Evolutionary conservation across 2,113 vertebrate genomes (phyloP).

Genomic region (Lamprotornis superbus): DNA sequence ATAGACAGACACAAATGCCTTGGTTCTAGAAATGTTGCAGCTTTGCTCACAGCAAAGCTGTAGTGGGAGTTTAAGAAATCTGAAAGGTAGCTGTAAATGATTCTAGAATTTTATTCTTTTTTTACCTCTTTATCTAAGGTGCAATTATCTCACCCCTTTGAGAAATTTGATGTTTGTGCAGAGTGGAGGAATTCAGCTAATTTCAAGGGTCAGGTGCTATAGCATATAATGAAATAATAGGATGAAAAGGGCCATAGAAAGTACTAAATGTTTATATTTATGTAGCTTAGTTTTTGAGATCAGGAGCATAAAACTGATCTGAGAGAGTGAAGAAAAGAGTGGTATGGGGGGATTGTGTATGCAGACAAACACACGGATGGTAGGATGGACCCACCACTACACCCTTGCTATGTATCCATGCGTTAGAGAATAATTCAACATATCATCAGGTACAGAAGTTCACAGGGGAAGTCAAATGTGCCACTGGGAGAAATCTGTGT

Average conservation of each 20-base stretch:
- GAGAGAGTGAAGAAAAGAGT: not conserved
- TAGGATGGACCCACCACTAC: too few relatives aligned
- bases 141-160: not conserved
- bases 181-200: not conserved
- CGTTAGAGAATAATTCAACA: not conserved
- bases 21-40: not conserved
- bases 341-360: too few relatives aligned
- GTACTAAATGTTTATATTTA: not conserved
- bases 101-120: not conserved
- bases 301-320: not conserved
- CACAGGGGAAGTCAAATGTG: not conserved
- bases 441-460: not conserved
- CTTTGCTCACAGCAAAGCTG: not conserved
- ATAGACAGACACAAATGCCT: not conserved
- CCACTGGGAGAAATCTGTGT: not conserved
- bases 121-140: not conserved
- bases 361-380: not conserved
- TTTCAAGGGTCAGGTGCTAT: not conserved
- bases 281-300: not conserved
- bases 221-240: not conserved
- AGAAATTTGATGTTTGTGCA: not conserved
- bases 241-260: not conserved
- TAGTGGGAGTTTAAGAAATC: not conserved
- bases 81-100: not conserved
- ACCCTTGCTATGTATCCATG: not conserved